Conservation (phyloP, 2,888 invertebrate species). For the Subacronicta megacephala region DNA sequence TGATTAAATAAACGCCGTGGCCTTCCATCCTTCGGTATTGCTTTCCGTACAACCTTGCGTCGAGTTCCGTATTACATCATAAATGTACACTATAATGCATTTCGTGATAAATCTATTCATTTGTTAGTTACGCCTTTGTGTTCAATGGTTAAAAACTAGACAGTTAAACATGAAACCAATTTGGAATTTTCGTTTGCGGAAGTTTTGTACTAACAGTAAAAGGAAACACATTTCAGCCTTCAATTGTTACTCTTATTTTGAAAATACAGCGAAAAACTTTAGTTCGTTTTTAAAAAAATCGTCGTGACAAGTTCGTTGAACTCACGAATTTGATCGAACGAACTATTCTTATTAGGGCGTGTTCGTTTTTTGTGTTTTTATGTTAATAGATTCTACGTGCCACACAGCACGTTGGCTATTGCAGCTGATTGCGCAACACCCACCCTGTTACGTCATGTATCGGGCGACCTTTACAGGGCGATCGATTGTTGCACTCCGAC, state of each 20-base stretch:
- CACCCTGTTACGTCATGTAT: constrained; percentile 82
- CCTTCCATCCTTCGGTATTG: constrained; percentile 73
- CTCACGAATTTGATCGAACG: constrained; percentile 27
- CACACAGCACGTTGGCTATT: constrained; percentile 57
- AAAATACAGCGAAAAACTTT: constrained; percentile 1
- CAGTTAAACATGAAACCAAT: constrained; percentile 17
- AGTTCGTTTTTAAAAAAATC: constrained; percentile 20
- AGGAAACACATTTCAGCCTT: constrained; percentile 32
- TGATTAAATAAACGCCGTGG: constrained; percentile 71
- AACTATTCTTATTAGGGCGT: constrained; percentile 14
- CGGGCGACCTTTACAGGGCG: constrained; percentile 81
- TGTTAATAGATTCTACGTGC: constrained; percentile 31
- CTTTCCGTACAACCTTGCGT: constrained; percentile 85
- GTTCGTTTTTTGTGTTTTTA: constrained; percentile 23
- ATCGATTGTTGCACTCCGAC: constrained; percentile 77
- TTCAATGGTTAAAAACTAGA: constrained; percentile 37
- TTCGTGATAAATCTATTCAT: constrained; percentile 69
- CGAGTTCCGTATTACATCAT: constrained; percentile 86
- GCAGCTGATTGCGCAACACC: constrained; percentile 80
- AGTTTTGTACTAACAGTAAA: constrained; percentile 38
- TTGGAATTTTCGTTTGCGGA: constrained; percentile 35
- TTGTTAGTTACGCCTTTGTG: constrained; percentile 73
- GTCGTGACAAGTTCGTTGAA: constrained; percentile 38
- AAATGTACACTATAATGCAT: constrained; percentile 71
- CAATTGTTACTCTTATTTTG: constrained; percentile 7